Evolutionary conservation across 2,888 invertebrate genomes (phyloP).

Genomic region (Leucophenga maculata): DNA sequence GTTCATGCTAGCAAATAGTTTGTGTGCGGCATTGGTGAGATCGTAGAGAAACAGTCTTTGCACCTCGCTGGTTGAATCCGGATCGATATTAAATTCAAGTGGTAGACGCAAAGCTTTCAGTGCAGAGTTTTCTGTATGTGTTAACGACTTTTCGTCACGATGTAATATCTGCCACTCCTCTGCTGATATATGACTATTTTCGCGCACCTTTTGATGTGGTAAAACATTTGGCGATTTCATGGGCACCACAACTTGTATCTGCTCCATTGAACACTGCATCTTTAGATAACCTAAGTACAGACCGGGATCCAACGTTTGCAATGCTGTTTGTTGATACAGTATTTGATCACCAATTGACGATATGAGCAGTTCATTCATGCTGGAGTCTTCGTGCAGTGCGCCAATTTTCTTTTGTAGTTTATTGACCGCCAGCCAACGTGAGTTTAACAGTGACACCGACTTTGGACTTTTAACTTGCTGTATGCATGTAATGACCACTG

Average conservation of each 20-base stretch:
- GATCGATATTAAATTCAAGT: conserved; percentile 69
- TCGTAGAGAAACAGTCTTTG: conserved; percentile 86
- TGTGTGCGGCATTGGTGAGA: conserved; percentile 81
- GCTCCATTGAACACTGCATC: conserved; percentile 95
- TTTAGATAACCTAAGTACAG: conserved; percentile 96
- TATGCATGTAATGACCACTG: conserved; percentile 90
- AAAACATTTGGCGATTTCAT: conserved; percentile 94
- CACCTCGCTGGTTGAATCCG: conserved; percentile 79
- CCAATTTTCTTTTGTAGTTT: conserved; percentile 87
- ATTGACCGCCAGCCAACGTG: conserved; percentile 91
- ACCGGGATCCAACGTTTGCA: conserved; percentile 86
- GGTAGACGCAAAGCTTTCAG: conserved; percentile 53
- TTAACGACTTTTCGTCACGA: conserved; percentile 72
- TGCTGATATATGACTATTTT: conserved; percentile 95
- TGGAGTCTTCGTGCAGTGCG: conserved; percentile 82
- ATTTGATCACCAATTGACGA: conserved; percentile 88
- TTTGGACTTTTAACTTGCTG: conserved; percentile 80
- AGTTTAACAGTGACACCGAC: conserved; percentile 89
- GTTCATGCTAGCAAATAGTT: conserved; percentile 86
- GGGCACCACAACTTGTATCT: conserved; percentile 93
- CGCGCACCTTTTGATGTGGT: conserved; percentile 92
- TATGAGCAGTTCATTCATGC: conserved; percentile 87
- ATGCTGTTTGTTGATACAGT: conserved; percentile 79
- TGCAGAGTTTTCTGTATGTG: conserved; percentile 28
- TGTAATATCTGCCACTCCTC: conserved; percentile 97